Conservation (phyloP, 2,113 vertebrate species). For the Chelonoidis abingdonii region DNA sequence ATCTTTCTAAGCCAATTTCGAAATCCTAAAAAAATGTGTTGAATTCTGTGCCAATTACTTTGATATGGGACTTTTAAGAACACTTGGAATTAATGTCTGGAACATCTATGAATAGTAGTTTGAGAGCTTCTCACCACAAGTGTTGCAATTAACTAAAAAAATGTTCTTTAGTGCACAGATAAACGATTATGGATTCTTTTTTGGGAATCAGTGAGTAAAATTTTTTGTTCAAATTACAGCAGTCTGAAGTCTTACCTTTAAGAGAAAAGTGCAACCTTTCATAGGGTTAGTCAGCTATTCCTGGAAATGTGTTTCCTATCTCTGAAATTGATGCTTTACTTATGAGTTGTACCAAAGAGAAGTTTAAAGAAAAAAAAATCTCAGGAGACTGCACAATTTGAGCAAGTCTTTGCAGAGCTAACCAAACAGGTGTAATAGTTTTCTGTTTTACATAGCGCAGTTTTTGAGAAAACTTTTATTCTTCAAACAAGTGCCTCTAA, state of each 20-base stretch:
- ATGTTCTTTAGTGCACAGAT: neutral
- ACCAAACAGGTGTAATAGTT: neutral
- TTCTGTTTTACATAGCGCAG: neutral
- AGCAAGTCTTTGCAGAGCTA: neutral
- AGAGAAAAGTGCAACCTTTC: neutral
- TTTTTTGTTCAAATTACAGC: rapidly evolving
- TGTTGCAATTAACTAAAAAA: neutral
- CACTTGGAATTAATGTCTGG: neutral
- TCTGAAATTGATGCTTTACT: neutral
- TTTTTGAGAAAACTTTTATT: neutral
- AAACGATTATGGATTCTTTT: neutral
- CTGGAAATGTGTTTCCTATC: neutral
- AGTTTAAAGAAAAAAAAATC: neutral
- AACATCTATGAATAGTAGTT: neutral
- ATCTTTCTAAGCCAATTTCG: neutral
- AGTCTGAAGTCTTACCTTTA: neutral
- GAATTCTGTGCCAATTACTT: neutral
- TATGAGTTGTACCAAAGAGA: neutral
- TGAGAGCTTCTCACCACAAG: neutral
- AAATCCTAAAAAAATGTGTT: neutral
- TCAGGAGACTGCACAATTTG: neutral
- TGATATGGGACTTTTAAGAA: neutral
- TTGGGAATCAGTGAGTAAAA: neutral
- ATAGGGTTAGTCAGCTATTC: neutral
- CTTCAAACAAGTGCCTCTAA: neutral